phyloP scores from a whole-genome alignment of 2,113 vertebrate genomes.

The Bucco capensis region DNA sequence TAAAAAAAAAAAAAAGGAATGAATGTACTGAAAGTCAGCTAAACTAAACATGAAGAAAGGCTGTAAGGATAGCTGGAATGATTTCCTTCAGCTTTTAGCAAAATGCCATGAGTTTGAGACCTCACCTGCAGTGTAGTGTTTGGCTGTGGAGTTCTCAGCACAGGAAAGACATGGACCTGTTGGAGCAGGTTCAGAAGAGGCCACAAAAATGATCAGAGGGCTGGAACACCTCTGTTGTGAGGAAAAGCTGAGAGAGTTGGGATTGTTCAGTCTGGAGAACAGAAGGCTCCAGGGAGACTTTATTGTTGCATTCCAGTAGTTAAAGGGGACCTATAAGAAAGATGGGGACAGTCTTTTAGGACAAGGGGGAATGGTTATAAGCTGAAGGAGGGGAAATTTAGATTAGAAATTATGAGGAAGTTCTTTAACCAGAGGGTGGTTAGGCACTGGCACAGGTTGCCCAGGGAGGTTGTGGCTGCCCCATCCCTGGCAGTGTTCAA shows the following conservation, averaged over 20 bases:
- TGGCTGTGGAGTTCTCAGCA: not conserved
- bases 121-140: not conserved
- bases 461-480: no score
- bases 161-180: not conserved
- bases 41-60: not conserved
- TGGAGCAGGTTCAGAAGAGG: not conserved
- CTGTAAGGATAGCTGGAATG: not conserved
- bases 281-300: not conserved
- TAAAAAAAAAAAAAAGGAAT: not conserved
- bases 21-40: not conserved
- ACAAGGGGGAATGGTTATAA: not conserved
- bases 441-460: no score
- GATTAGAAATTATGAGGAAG: no score
- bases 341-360: not conserved
- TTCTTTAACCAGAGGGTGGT: no score
- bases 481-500: no score
- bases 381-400: not conserved
- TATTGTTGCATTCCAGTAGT: not conserved
- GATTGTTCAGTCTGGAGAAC: not conserved
- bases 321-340: not conserved
- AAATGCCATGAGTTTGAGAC: not conserved
- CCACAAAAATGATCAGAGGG: not conserved
- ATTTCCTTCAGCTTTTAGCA: not conserved
- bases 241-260: not conserved
- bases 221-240: not conserved